Evolutionary conservation across 2,888 invertebrate genomes (phyloP), one percentile per base, ranked within the genome.

Genomic region (Zelleria hepariella): DNA sequence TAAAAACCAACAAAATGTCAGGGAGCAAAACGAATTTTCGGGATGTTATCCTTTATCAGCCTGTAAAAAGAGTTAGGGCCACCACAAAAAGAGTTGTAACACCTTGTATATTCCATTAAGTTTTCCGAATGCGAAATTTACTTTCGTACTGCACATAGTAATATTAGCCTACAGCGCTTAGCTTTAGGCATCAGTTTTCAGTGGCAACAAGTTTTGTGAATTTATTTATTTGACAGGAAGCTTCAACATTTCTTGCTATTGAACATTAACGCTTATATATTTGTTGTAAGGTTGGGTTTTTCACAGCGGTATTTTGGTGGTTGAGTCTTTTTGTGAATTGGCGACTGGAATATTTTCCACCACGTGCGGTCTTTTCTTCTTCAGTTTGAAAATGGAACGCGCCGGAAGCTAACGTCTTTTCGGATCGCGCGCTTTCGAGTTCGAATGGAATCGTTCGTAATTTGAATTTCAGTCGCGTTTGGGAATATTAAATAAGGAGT

Each of bases 351-450:
- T 68, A 66, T 71, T 68, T 72, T 67, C 69, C 66, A 68, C 71
- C 78, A 82, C 81, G 80, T 82, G 83, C 24, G 18, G n/a, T 8
- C 2, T 68, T 75, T 65, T 62, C 77, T 76, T 78, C 77, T 77
- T 78, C 82, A 84, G 84, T 84, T 67, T 65, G 75, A 74, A 75
- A 75, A 71, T 68, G 73, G 78, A 54, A 54, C 24, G 53, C 60
- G 52, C 24, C 24, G 47, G 21, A 7, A 48, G 42, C 25, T 42
- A 18, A 60, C 60, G 60, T 42, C 47, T n/a, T 51, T 52, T 56
- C 52, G 20, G 57, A 25, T 60, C 57, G 49, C 27, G 23, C 51
- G 20, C 23, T 10, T 51, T 21, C n/a, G 20, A 27, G n/a, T 49
- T 47, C 51, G 51, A 20, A 24, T 7, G 20, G 21, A 10, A 53